These are phyloP conservation scores for Noctua janthina DNA, from an alignment of 2,888 invertebrate species.

Conservation along the genomic window DNA sequence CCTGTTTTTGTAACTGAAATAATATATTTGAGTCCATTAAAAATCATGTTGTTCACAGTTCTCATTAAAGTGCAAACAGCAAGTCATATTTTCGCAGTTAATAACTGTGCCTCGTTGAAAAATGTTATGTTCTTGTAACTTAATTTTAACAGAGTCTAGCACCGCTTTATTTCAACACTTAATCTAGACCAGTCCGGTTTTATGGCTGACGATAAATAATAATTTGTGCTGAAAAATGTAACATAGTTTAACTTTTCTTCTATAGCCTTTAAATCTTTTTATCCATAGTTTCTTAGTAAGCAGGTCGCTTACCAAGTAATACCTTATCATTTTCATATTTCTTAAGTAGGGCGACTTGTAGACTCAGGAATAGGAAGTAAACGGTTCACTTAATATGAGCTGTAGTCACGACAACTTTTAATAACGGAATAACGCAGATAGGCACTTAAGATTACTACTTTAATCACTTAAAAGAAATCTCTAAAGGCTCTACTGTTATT, in stretches of 20 bases:
- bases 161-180: constrained; percentile 41
- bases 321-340: constrained; percentile 66
- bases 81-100: constrained; percentile 19
- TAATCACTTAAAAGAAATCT: constrained; percentile 59
- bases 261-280: constrained; percentile 41
- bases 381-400: constrained; percentile 68
- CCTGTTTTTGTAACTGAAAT: constrained; percentile 26
- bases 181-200: constrained; percentile 37
- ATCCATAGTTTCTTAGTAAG: constrained; percentile 42
- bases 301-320: constrained; percentile 54
- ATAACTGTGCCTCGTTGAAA: constrained; percentile 12
- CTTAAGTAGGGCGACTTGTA: constrained; percentile 63
- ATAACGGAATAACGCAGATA: constrained; percentile 63
- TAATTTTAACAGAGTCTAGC: constrained; percentile 18
- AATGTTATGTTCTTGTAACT: constrained; percentile 23
- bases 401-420: constrained; percentile 72
- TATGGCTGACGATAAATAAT: constrained; percentile 36
- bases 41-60: neutral
- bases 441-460: constrained; percentile 53
- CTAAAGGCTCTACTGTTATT: constrained; percentile 29
- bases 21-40: constrained; percentile 10
- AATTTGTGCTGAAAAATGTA: constrained; percentile 33
- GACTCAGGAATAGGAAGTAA: constrained; percentile 67
- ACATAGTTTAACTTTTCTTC: constrained; percentile 32
- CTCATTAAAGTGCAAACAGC: constrained; percentile 17